Conservation (phyloP, 2,797 vertebrate species). For the Gymnopithys bicolor region DNA sequence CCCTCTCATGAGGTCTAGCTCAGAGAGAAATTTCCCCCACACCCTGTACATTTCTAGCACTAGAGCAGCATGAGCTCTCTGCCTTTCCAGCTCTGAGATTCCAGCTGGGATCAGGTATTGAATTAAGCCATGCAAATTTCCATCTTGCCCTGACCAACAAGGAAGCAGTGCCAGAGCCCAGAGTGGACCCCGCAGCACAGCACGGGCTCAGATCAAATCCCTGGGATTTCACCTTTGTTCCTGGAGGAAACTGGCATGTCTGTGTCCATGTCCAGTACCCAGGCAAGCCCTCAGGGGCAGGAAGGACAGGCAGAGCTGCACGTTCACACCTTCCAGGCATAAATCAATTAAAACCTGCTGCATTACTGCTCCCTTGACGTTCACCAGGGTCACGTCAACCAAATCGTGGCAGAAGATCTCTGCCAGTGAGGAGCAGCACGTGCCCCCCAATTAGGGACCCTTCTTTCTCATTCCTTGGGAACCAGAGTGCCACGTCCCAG, state of each 20-base stretch:
- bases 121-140: neutral
- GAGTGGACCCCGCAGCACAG: neutral
- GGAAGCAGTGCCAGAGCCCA: neutral
- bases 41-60: neutral
- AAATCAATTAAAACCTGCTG: neutral
- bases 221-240: neutral
- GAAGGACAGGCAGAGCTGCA: neutral
- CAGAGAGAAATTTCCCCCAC: neutral
- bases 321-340: neutral
- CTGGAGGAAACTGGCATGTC: neutral
- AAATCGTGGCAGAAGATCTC: neutral
- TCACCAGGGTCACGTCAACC: neutral
- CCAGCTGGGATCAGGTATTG: neutral
- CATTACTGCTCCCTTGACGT: neutral
- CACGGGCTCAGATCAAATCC: neutral
- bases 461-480: neutral
- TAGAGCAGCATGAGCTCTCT: neutral
- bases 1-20: accelerated
- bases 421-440: neutral
- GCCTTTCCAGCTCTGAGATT: neutral
- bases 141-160: neutral
- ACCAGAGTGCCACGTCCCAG: neutral
- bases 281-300: neutral
- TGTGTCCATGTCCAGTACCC: neutral
- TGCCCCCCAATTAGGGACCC: neutral